Base-by-base conservation (phyloP, 2,797 vertebrate genomes). In the Denticeps clupeoides region DNA sequence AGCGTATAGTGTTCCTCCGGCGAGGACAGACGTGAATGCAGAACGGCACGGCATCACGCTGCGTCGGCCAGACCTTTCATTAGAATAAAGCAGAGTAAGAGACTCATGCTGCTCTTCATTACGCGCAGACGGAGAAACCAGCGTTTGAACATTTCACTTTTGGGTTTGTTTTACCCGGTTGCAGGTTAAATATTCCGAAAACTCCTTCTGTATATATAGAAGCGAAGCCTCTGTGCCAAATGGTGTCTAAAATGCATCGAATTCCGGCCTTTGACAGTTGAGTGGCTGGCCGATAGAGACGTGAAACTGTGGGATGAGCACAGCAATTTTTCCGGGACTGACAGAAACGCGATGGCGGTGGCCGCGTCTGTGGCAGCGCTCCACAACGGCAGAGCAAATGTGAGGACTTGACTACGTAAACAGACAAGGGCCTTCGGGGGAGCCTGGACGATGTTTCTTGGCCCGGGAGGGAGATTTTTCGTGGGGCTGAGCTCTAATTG, bases 381-480 rank as follows among this genome's bases (percentile, higher is more conserved):
- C 32, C 13, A 45, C 43, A 51, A 65, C 48, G 61, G 38, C 16
- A 15, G 40, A 38, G 56, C 29, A 28, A 44, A 50, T 59, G 16
- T 33, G 45, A 58, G 45, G 29, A 43, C 59, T 44, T 49, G 35
- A 67, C 65, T 60, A 52, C 47, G 56, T 57, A 71, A 70, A 68
- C 61, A 66, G 47, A 55, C 41, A 49, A 26, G 29, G 8, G 11
- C 41, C 59, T 66, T 24, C 8, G 48, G 23, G 38, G 41, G 41
- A 41, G 43, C 11, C 47, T 55, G 19, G 53, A 66, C 51, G 47
- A 53, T n/a, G 43, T 41, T 10, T 27, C 46, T 55, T 47, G 43
- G 55, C 52, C 46, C 46, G 40, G 35, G 41, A 58, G 50, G 40
- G 65, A 69, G 51, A 33, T 59, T 25, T n/a, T 32, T 45, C 64